Base-by-base conservation (phyloP, 2,888 invertebrate genomes). In the Glomeris marginata region DNA sequence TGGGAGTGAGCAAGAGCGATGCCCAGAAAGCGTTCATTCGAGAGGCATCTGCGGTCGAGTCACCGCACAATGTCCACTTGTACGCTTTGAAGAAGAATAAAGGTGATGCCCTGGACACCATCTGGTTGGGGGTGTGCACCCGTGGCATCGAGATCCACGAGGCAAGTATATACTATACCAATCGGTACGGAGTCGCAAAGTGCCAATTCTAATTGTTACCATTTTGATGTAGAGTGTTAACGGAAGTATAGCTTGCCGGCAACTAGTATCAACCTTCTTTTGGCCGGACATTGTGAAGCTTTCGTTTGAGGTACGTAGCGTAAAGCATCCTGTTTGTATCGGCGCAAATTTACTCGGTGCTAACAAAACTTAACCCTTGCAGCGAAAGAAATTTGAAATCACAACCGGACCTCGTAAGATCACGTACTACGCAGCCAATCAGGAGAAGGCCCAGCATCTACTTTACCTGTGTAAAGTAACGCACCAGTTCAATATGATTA, bases 221-320 rank as follows among this genome's bases (percentile, higher is more conserved):
- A n/a, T n/a, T n/a, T n/a, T n/a, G n/a, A n/a, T n/a, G 63, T 65
- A 51, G 59, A 62, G 35, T 8, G 28, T 28, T 28, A 60, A 61
- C 44, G 62, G 64, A 51, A 64, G 65, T 11, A 66, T 65, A 51
- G 65, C 66, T 52, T 64, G 64, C 56, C 61, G 66, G 41, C 36
- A 53, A 28, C 37, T 50, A 37, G 76, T 82, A 51, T 81, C 84
- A 33, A 82, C 84, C 57, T 92, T 94, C 64, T 78, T 87, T 51
- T 97, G 95, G 95, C 85, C 88, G 61, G 85, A 87, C 60, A 95
- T 97, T 56, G 88, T 86, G 56, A 92, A 92, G 70, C 72, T 95
- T 16, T 86, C 86, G 66, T 95, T 94, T 68, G 94, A 95, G 69
- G 77, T 77, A 63, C 72, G 71, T 65, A 18, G 28, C 21, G 35